phyloP scores from a whole-genome alignment of 2,888 invertebrate genomes.

The Lasioglossum calceatum region DNA sequence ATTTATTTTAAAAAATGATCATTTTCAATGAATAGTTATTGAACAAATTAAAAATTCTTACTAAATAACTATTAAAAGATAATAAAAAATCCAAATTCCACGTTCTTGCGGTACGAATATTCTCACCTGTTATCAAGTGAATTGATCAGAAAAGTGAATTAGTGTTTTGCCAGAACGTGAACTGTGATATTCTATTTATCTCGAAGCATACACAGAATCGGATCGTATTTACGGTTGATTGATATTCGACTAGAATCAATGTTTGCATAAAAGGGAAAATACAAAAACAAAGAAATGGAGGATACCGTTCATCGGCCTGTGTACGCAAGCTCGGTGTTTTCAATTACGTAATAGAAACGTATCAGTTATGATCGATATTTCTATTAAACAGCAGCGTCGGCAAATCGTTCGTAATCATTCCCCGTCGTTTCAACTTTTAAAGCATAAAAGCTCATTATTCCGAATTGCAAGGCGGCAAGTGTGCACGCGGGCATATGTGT shows the following conservation, averaged over 20 bases:
- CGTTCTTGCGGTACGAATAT: neutral
- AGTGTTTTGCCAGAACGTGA: neutral
- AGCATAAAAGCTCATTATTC: conserved; percentile 28
- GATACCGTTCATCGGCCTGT: neutral
- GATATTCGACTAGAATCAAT: neutral
- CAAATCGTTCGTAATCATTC: conserved; percentile 12
- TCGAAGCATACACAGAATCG: neutral
- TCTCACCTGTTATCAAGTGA: neutral
- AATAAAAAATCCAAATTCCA: neutral
- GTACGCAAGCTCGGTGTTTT: conserved; percentile 14
- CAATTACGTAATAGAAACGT: conserved; percentile 15
- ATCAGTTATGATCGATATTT: conserved; percentile 16
- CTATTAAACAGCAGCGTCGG: neutral
- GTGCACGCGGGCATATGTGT: neutral
- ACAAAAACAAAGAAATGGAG: neutral
- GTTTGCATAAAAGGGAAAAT: conserved; percentile 12
- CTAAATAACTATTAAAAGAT: neutral
- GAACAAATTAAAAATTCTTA: neutral
- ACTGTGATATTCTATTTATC: neutral
- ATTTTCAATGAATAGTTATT: neutral
- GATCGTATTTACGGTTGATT: neutral
- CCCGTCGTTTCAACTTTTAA: neutral
- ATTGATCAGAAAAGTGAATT: neutral
- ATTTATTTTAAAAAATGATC: neutral
- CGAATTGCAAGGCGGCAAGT: conserved; percentile 11